phyloP scores from a whole-genome alignment of 1,140 invertebrate species.

The Diorhabda sublineata region DNA sequence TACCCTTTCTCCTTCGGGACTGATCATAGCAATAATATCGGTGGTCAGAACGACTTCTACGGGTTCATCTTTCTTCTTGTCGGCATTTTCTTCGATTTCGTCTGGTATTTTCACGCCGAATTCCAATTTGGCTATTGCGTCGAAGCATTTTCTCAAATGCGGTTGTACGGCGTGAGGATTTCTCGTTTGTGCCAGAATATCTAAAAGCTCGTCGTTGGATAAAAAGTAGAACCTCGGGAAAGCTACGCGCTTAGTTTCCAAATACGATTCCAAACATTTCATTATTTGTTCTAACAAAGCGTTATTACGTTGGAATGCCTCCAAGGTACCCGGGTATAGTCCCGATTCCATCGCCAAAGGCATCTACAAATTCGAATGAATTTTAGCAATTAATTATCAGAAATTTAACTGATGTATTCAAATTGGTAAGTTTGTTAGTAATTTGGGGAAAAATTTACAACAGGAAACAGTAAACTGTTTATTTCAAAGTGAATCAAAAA shows the following conservation, averaged over 20 bases:
- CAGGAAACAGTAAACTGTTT: too few species aligned
- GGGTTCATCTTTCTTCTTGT: slow-evolving; percentile 28
- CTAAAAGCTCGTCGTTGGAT: slow-evolving; percentile 89
- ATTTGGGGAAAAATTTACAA: background rate
- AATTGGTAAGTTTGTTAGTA: too few species aligned
- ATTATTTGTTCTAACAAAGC: slow-evolving; percentile 73
- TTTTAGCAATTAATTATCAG: too few species aligned
- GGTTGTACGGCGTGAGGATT: slow-evolving; percentile 85
- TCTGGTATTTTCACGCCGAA: slow-evolving; percentile 62
- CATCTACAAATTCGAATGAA: slow-evolving; percentile 47
- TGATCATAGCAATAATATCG: slow-evolving; percentile 81
- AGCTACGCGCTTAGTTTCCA: slow-evolving; percentile 84
- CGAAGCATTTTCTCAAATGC: slow-evolving; percentile 85
- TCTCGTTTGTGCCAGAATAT: slow-evolving; percentile 79
- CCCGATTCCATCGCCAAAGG: slow-evolving; percentile 67
- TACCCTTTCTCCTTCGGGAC: slow-evolving; percentile 78
- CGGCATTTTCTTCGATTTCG: slow-evolving; percentile 6
- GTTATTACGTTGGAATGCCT: slow-evolving; percentile 71
- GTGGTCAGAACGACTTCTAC: slow-evolving; percentile 55
- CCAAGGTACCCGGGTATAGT: slow-evolving; percentile 62
- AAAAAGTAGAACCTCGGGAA: slow-evolving; percentile 92
- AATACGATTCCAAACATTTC: slow-evolving; percentile 75
- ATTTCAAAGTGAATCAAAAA: too few species aligned
- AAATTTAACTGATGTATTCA: too few species aligned
- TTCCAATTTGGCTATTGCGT: slow-evolving; percentile 74